phyloP scores from a whole-genome alignment of 2,797 vertebrate species.

The Kryptopterus vitreolus region DNA sequence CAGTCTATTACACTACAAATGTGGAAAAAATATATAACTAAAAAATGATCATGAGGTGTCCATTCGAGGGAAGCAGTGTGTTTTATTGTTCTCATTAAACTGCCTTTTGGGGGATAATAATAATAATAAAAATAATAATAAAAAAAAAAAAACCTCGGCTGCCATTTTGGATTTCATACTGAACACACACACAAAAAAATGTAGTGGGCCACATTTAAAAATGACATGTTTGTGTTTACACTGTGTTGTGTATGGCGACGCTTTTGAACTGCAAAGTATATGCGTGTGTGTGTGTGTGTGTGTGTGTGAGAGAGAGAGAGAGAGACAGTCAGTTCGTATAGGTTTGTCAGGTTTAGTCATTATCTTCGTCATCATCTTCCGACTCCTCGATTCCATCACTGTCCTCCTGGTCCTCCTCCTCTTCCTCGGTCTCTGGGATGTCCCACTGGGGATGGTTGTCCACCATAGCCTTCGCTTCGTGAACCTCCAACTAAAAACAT shows the following conservation, averaged over 20 bases:
- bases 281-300: slow-evolving; percentile 51
- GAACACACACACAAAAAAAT: background rate
- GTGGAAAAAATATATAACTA: background rate
- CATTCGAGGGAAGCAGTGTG: slow-evolving; percentile 39
- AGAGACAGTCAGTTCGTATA: slow-evolving; percentile 42
- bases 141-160: background rate
- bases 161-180: slow-evolving; percentile 13
- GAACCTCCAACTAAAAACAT: slow-evolving; percentile 88
- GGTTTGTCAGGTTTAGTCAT: slow-evolving; percentile 71
- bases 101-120: too few species aligned
- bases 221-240: slow-evolving; percentile 28
- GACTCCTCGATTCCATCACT: slow-evolving; percentile 98
- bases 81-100: slow-evolving; percentile 58
- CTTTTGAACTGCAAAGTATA: slow-evolving; percentile 35
- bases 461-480: slow-evolving; percentile 95
- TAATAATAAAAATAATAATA: too few species aligned
- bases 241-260: background rate
- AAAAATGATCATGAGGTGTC: slow-evolving; percentile 47
- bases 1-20: background rate
- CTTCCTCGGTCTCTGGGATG: slow-evolving; percentile 91
- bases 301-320: slow-evolving; percentile 14
- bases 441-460: slow-evolving; percentile 99
- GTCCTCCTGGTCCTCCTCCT: slow-evolving; percentile 98
- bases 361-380: slow-evolving; percentile 95
- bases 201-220: slow-evolving; percentile 17